Evolutionary conservation across 2,888 invertebrate species (phyloP).

Genomic region (Sphaerophoria taeniata): DNA sequence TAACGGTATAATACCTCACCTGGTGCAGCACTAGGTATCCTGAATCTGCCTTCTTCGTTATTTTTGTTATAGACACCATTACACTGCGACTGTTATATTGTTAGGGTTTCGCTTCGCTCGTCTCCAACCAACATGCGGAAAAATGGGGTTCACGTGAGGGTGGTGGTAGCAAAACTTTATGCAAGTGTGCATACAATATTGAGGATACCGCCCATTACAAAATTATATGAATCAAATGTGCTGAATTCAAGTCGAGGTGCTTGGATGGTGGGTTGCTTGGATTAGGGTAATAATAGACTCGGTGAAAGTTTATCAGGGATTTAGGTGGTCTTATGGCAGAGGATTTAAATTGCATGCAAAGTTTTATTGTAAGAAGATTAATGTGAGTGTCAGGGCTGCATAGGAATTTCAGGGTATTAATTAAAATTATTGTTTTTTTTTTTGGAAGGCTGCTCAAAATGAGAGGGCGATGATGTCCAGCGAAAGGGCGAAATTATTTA

Average conservation of each 20-base stretch:
- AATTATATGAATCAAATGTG: constrained; percentile 52
- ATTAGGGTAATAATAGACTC: constrained; percentile 28
- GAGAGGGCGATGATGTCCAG: constrained; percentile 22
- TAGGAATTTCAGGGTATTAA: constrained; percentile 30
- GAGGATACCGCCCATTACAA: constrained; percentile 42
- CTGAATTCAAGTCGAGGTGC: not conserved
- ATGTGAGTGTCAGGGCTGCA: constrained; percentile 29
- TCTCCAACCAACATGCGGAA: not conserved
- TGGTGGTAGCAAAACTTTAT: constrained; percentile 2
- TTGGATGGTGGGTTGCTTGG: not conserved
- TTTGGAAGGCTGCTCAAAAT: not conserved
- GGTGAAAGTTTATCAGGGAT: constrained; percentile 24
- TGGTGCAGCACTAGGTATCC: constrained; percentile 33
- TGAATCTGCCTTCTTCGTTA: not conserved
- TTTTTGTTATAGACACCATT: not conserved
- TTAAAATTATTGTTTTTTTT: constrained; percentile 31
- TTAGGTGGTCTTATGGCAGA: not conserved
- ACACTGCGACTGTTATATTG: not conserved
- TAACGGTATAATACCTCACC: constrained; percentile 53
- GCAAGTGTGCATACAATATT: constrained; percentile 34
- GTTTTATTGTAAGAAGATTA: constrained; percentile 15
- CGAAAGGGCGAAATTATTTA: too few species aligned
- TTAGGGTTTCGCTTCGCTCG: not conserved
- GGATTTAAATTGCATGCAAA: not conserved
- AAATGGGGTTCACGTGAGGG: not conserved